Evolutionary conservation across 2,797 vertebrate genomes (phyloP).

Genomic region (Lagorchestes hirsutus): DNA sequence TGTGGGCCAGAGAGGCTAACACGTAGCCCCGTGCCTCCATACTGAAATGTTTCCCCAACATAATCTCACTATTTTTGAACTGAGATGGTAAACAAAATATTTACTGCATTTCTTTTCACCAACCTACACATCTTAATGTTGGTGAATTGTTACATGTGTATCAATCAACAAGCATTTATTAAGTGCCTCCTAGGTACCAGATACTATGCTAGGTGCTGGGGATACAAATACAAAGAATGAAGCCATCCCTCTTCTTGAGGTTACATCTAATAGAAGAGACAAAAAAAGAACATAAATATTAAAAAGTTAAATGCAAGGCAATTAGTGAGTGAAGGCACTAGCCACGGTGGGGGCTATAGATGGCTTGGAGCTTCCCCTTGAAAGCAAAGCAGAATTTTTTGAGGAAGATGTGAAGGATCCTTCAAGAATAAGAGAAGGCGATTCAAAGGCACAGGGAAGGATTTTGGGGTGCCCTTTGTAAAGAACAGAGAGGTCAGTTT

Average conservation of each 20-base stretch:
- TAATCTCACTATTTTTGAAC: neutral
- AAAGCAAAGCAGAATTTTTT: neutral
- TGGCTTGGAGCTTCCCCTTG: neutral
- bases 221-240: neutral
- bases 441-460: neutral
- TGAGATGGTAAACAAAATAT: neutral
- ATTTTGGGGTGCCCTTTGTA: neutral
- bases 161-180: neutral
- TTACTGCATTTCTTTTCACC: neutral
- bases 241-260: neutral
- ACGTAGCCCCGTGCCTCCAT: neutral
- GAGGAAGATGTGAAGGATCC: neutral
- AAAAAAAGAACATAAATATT: neutral
- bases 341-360: fast-evolving
- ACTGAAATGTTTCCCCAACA: neutral
- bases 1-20: neutral
- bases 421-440: neutral
- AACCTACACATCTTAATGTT: neutral
- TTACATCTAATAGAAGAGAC: neutral
- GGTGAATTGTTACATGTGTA: neutral
- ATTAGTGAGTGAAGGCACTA: neutral
- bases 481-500: neutral
- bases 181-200: neutral
- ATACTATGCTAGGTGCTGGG: neutral
- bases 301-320: neutral